Percentiles rank a stretch among this genome's conserved stretches.
These are phyloP conservation scores for Podarcis lilfordi DNA, from an alignment of 2,797 vertebrate species.

Conservation along the genomic window DNA sequence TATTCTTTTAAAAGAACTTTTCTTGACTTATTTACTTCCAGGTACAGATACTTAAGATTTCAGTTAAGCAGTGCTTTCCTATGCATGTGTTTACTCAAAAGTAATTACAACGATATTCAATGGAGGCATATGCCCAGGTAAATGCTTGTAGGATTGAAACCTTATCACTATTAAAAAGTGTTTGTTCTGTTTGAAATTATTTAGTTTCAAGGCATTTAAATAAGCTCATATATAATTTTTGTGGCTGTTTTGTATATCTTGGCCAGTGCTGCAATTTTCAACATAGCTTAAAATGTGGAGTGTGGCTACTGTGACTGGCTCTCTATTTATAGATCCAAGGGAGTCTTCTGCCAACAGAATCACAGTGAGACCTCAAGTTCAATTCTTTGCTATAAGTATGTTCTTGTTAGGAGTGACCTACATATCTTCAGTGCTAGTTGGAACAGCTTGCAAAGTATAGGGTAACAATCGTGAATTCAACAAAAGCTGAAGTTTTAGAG, in stretches of 20 bases:
- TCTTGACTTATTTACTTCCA: background rate
- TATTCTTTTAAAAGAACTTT: background rate
- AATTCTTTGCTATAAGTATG: background rate
- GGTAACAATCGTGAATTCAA: background rate
- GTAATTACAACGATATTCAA: background rate
- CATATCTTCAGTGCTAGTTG: background rate
- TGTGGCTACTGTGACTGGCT: background rate
- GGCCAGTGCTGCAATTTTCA: background rate
- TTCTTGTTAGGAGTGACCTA: background rate
- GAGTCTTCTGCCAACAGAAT: background rate
- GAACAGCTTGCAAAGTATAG: background rate
- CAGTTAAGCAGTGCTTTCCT: background rate
- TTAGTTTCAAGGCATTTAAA: background rate
- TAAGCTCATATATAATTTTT: background rate
- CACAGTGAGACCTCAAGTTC: background rate
- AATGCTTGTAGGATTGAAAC: background rate
- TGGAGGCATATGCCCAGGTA: background rate
- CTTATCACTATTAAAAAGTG: background rate
- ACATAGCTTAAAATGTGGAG: background rate
- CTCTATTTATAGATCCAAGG: conserved; percentile 1
- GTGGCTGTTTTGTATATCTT: background rate
- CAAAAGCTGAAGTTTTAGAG: background rate
- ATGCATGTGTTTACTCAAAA: background rate
- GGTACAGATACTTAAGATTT: background rate
- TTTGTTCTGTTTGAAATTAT: background rate